Evolutionary conservation across 2,888 invertebrate species (phyloP), one percentile per base, ranked within the genome.

Genomic region (Nymphalis urticae): DNA sequence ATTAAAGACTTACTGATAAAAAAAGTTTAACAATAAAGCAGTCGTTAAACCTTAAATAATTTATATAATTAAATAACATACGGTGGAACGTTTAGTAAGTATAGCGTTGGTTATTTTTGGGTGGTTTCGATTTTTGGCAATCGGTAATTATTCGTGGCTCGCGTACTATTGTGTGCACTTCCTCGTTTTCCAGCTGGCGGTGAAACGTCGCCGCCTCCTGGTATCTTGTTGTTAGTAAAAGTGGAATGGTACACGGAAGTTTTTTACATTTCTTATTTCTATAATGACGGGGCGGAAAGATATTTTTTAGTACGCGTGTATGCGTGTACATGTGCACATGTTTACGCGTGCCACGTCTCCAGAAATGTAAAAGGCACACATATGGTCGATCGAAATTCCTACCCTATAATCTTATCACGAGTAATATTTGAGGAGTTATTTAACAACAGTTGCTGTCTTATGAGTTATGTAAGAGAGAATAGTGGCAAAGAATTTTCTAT

Each of bases 101-200:
- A 76, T 68, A 69, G 71, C 69, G 70, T 78, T 73, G 65, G 73
- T 76, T 78, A 80, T 79, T 79, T 78, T 72, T 72, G 72, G 79
- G 76, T 68, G 79, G 79, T 85, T 68, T 81, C 79, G 77, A 85
- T 84, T 87, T 87, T 90, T 82, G 85, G 84, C 84, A 84, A 86
- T 85, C 75, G 75, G 78, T 81, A 85, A 87, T 86, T 86, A 82
- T 72, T 69, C 66, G 78, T 79, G 80, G 79, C 74, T 77, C 74
- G 73, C 69, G 72, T 65, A 75, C 78, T 79, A 82, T 86, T 88
- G 84, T 85, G 78, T 72, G 75, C 75, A 86, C 88, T 89, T 90
- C 88, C 89, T 87, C 83, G 80, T 87, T 73, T 76, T 72, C 84
- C 92, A 91, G 83, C 89, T 92, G 91, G 79, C 85, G 81, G 86